Conservation (phyloP, 2,888 invertebrate genomes). For the Morpho helenor region DNA sequence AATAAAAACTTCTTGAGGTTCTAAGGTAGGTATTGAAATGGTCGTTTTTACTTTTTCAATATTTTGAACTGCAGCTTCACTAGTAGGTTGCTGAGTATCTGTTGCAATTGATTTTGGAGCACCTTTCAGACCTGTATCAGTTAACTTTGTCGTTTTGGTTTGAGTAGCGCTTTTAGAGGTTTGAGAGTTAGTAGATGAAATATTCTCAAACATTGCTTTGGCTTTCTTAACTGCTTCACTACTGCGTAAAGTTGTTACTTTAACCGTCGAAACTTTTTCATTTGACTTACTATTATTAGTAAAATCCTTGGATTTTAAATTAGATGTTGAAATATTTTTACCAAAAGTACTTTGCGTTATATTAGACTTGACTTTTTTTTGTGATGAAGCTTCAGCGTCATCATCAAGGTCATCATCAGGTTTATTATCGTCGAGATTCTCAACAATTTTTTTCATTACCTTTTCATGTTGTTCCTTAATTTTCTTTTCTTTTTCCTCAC, state of each 20-base stretch:
- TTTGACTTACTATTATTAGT: constrained; percentile 32
- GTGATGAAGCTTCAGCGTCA: constrained; percentile 25
- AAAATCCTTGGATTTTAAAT: constrained; percentile 43
- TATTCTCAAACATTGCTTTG: constrained; percentile 84
- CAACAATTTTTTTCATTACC: constrained; percentile 58
- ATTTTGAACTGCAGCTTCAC: constrained; percentile 42
- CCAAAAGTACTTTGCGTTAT: constrained; percentile 34
- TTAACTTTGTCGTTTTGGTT: constrained; percentile 57
- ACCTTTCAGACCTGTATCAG: constrained; percentile 72
- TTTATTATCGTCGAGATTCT: constrained; percentile 43
- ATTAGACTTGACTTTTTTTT: constrained; percentile 30
- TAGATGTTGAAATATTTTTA: constrained; percentile 48
- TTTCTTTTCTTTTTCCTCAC: constrained; percentile 58
- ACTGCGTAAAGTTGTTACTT: constrained; percentile 71
- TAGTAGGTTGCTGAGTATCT: constrained; percentile 41
- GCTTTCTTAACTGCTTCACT: constrained; percentile 85
- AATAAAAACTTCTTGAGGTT: constrained; percentile 26
- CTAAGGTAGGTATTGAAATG: constrained; percentile 20
- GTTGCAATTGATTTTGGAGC: constrained; percentile 47
- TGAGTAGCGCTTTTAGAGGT: constrained; percentile 44
- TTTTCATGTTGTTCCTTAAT: constrained; percentile 67
- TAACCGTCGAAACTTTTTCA: constrained; percentile 47
- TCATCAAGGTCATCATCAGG: constrained; percentile 28
- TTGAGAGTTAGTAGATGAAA: constrained; percentile 61
- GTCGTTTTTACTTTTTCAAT: constrained; percentile 42